A percentile compares a stretch with the other conserved stretches of the same genome.
These are phyloP conservation scores for Xestoiulus laeticollis DNA, from an alignment of 2,888 invertebrate species.

Conservation along the genomic window DNA sequence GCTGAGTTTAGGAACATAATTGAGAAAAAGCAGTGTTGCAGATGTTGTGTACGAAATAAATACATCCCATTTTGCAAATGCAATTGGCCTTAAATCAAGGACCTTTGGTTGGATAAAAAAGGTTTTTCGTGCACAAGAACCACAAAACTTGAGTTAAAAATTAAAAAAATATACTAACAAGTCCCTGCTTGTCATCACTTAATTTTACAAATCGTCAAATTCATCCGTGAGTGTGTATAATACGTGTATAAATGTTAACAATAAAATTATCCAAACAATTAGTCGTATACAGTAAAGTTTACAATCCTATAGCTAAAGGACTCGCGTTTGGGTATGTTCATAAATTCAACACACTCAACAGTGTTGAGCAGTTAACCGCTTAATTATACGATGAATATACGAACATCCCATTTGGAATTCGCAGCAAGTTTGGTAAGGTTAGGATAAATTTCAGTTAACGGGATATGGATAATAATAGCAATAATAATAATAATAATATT, in stretches of 20 bases:
- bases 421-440: not conserved
- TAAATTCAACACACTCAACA: not conserved
- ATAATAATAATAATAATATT: slow-evolving; percentile 5
- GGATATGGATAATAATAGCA: not conserved
- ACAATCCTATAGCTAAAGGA: not conserved
- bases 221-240: slow-evolving; percentile 41
- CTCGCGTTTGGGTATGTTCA: not conserved
- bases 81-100: not conserved
- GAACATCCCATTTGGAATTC: not conserved
- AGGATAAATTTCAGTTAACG: not conserved
- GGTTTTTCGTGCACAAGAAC: slow-evolving; percentile 33
- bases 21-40: not conserved
- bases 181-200: slow-evolving; percentile 34
- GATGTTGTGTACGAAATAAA: slow-evolving; percentile 28
- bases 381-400: not conserved
- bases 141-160: slow-evolving; percentile 15
- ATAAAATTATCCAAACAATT: slow-evolving; percentile 36
- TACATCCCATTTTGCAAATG: not conserved
- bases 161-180: slow-evolving; percentile 40
- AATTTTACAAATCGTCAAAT: slow-evolving; percentile 29
- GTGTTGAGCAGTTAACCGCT: not conserved
- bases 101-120: not conserved
- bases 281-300: not conserved
- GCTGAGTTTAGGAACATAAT: not conserved
- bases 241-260: slow-evolving; percentile 39